A percentile compares a stretch with the other conserved stretches of the same genome.
These are phyloP conservation scores for Syngnathus acus DNA, from an alignment of 2,797 vertebrate species.

Conservation along the genomic window DNA sequence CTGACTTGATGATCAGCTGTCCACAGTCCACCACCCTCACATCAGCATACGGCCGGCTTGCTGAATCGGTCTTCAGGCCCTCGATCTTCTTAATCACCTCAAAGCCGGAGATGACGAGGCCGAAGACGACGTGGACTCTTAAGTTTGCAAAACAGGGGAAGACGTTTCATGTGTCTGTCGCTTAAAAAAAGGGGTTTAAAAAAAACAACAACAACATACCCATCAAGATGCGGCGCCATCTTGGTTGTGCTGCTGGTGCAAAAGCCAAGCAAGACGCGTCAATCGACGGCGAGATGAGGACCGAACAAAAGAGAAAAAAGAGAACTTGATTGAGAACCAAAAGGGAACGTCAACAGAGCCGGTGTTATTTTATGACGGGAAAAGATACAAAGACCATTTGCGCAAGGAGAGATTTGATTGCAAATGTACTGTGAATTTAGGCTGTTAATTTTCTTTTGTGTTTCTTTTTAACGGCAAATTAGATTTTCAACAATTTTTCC, in stretches of 20 bases:
- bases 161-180: background rate
- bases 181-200: no score
- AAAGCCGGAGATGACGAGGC: conserved; percentile 92
- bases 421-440: conserved; percentile 15
- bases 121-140: conserved; percentile 95
- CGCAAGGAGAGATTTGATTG: conserved; percentile 17
- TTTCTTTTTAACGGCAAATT: no score
- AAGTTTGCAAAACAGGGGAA: conserved; percentile 4
- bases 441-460: background rate
- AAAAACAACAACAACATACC: conserved; percentile 62
- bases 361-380: conserved; percentile 26
- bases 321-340: conserved; percentile 56
- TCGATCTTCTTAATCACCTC: conserved; percentile 97
- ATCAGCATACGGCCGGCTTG: conserved; percentile 93
- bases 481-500: background rate
- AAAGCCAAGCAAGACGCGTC: conserved; percentile 47
- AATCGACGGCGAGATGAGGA: conserved; percentile 46
- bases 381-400: conserved; percentile 14
- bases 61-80: conserved; percentile 90
- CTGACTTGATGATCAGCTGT: conserved; percentile 83
- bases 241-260: conserved; percentile 86
- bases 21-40: conserved; percentile 94
- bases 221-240: conserved; percentile 91
- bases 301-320: conserved; percentile 49
- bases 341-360: conserved; percentile 6